phyloP scores from a whole-genome alignment of 1,140 invertebrate species.

The Monochamus saltuarius region DNA sequence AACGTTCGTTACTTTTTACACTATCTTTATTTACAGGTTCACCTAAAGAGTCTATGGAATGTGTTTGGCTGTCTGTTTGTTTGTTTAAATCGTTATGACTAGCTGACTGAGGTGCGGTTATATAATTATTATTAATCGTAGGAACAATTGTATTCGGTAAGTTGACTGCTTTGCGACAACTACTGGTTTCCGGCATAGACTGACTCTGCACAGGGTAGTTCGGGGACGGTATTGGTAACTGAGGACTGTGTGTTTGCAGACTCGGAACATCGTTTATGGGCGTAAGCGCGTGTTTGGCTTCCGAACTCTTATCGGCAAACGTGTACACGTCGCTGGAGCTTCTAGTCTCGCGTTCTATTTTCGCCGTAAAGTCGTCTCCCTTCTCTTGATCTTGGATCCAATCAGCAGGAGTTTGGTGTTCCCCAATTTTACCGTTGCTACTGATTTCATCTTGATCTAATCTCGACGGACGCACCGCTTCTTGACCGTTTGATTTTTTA shows the following conservation, averaged over 20 bases:
- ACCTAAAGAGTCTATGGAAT: conserved; percentile 20
- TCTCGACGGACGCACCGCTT: no score
- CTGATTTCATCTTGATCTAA: no score
- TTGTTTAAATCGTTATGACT: conserved; percentile 38
- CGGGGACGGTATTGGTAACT: conserved; percentile 44
- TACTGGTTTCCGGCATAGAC: conserved; percentile 15
- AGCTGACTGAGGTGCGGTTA: conserved; percentile 33
- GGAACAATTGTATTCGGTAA: no score
- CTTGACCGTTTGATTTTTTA: no score
- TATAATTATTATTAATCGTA: conserved; percentile 37
- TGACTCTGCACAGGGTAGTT: conserved; percentile 43
- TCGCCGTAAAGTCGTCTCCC: neutral
- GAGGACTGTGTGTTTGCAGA: conserved; percentile 42
- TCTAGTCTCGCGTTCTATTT: neutral
- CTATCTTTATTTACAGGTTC: conserved; percentile 14
- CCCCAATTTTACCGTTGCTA: neutral
- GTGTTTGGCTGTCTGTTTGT: conserved; percentile 12
- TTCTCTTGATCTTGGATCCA: neutral
- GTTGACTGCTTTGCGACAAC: conserved; percentile 16
- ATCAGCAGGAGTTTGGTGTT: neutral
- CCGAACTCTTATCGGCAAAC: conserved; percentile 18
- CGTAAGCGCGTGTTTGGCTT: conserved; percentile 44
- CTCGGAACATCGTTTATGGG: conserved; percentile 32
- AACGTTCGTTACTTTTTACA: conserved; percentile 2
- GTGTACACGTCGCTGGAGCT: conserved; percentile 13